Base-by-base conservation (phyloP, 2,888 invertebrate genomes). In the Candidula unifasciata region DNA sequence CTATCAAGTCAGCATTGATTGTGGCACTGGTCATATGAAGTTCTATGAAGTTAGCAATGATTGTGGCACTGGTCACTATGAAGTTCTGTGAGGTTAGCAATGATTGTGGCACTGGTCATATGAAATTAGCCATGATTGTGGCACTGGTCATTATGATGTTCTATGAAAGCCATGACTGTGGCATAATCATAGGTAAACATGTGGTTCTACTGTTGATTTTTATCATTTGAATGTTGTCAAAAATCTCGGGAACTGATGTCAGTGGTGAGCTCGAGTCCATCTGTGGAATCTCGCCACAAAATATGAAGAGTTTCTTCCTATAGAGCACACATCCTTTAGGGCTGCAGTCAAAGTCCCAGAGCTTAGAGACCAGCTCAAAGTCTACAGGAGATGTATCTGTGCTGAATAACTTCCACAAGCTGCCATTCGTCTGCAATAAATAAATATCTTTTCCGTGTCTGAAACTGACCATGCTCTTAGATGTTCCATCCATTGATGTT, bases 101-200 rank as follows among this genome's bases (percentile, higher is more conserved):
- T n/a, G n/a, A n/a, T n/a, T n/a, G n/a, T n/a, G n/a, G n/a, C n/a
- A n/a, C n/a, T n/a, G n/a, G n/a, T n/a, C n/a, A n/a, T n/a, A n/a
- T n/a, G n/a, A n/a, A n/a, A n/a, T n/a, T n/a, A n/a, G n/a, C n/a
- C n/a, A n/a, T n/a, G n/a, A n/a, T n/a, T n/a, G n/a, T n/a, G n/a
- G n/a, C n/a, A n/a, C n/a, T n/a, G n/a, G n/a, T n/a, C n/a, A n/a
- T n/a, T n/a, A n/a, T n/a, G n/a, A n/a, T n/a, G n/a, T n/a, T n/a
- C n/a, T n/a, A n/a, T n/a, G n/a, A n/a, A 44, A 44, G 44, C 44
- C 44, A 44, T 10, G 44, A 44, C 44, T 10, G 5, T 44, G 71
- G 86, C 76, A 91, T 73, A 91, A 92, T 21, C 52, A 76, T 76
- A 16, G 74, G 74, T 5, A 76, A 52, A 52, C 74, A 76, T 24